These are phyloP conservation scores for Proctacanthus coquilletti DNA, from an alignment of 1,140 invertebrate genomes.

Conservation along the genomic window DNA sequence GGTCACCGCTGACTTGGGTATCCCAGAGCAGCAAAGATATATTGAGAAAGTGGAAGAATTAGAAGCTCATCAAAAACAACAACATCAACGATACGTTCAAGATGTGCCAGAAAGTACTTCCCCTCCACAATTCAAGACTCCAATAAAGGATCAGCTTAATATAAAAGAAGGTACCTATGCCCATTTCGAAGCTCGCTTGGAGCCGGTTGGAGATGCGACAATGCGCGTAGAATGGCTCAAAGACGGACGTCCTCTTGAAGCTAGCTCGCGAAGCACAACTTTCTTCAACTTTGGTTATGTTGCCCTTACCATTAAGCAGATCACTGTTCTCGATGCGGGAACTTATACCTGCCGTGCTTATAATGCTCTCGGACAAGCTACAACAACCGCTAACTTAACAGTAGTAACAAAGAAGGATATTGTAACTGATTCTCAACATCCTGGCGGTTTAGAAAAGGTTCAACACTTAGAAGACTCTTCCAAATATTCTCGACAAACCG, in stretches of 20 bases:
- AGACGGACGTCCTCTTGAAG: slow-evolving; percentile 78
- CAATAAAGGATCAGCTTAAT: slow-evolving; percentile 76
- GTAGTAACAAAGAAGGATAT: slow-evolving; percentile 76
- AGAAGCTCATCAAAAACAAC: slow-evolving; percentile 71
- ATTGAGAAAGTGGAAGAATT: slow-evolving; percentile 86
- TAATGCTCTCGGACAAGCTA: slow-evolving; percentile 75
- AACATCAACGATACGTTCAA: slow-evolving; percentile 58
- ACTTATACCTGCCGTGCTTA: slow-evolving; percentile 79
- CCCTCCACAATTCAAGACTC: slow-evolving; percentile 82
- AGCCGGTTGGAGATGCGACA: slow-evolving; percentile 82
- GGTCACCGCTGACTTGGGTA: slow-evolving; percentile 71
- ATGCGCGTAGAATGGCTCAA: slow-evolving; percentile 92
- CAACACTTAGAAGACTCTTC: slow-evolving; percentile 74
- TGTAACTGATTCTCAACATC: slow-evolving; percentile 72
- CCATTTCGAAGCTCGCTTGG: slow-evolving; percentile 88
- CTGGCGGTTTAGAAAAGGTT: slow-evolving; percentile 74
- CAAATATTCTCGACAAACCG: slow-evolving; percentile 39
- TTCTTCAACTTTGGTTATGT: slow-evolving; percentile 96
- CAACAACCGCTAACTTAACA: slow-evolving; percentile 73
- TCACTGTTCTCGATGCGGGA: slow-evolving; percentile 80
- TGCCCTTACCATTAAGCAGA: slow-evolving; percentile 87
- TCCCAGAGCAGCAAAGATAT: slow-evolving; percentile 83
- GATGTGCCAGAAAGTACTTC: slow-evolving; percentile 60
- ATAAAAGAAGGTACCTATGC: slow-evolving; percentile 86
- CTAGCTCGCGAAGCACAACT: slow-evolving; percentile 82